Base-by-base conservation (phyloP, 2,888 invertebrate species). In the Hyles lineata region DNA sequence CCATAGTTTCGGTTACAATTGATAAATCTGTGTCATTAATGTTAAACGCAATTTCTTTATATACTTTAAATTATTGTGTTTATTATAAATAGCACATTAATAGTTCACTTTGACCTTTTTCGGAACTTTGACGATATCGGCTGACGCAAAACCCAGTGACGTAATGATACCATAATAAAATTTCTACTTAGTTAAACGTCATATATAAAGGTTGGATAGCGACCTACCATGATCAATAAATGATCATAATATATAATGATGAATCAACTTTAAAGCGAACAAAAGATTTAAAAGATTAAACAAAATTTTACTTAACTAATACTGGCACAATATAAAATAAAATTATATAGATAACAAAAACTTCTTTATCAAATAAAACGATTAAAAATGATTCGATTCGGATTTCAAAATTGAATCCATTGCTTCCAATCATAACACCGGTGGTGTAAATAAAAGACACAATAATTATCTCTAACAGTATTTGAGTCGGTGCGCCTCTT, bases 401-500 rank as follows among this genome's bases (percentile, higher is more conserved):
- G 55, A 52, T 17, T 55, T 70, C 11, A 62, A 61, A 71, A 61
- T 52, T 71, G 52, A 52, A 55, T 62, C 52, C 25, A 23, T 50
- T 32, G 62, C 43, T 11, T 62, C 61, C 62, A 62, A 71, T 73
- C 25, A 82, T 85, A 80, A 83, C 84, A 85, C 81, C 82, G 81
- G 82, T 82, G 85, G 83, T 87, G 86, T 89, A 88, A 88, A 90
- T 89, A 89, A 89, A 89, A 88, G 87, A 89, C 85, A 84, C 87
- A 89, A 89, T 90, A 89, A 89, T 90, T 90, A 90, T 87, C 87
- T 82, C 84, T 88, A 90, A 90, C 90, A 86, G 89, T 89, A 87
- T 89, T 89, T 87, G 85, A 85, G 86, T 84, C 85, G 85, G 83
- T 81, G 85, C 82, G 86, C 83, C 86, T 87, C 85, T 89, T 89